A percentile compares a stretch with the other conserved stretches of the same genome.
These are phyloP conservation scores for Pinna nobilis DNA, from an alignment of 1,140 invertebrate species.

Conservation along the genomic window DNA sequence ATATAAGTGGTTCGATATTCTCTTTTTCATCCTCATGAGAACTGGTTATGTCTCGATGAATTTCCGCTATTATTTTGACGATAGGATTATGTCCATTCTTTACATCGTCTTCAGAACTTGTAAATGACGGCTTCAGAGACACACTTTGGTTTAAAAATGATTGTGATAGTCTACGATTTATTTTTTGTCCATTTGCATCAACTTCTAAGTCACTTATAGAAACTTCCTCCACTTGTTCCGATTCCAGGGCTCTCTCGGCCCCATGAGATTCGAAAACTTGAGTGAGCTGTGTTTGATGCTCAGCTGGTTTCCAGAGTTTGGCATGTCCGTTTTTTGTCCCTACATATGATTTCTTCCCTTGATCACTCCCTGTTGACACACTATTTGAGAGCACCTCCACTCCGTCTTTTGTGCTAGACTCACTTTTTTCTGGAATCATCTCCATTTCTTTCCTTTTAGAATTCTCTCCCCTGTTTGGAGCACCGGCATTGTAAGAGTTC, in stretches of 20 bases:
- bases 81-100: neutral
- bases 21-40: no score
- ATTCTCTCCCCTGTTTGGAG: neutral
- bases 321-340: neutral
- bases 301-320: constrained; percentile 17
- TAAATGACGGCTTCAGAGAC: neutral
- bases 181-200: neutral
- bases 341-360: neutral
- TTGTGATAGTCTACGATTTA: neutral
- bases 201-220: constrained; percentile 12
- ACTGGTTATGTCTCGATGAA: neutral
- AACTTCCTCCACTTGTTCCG: neutral
- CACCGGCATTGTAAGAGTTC: neutral
- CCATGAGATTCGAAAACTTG: constrained; percentile 1
- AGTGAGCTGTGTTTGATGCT: constrained; percentile 4
- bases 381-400: constrained; percentile 6
- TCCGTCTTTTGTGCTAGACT: neutral
- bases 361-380: neutral
- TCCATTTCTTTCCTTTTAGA: constrained; percentile 25
- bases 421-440: constrained; percentile 31
- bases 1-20: no score
- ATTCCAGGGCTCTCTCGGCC: neutral
- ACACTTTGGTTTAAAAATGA: neutral
- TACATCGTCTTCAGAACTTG: neutral
- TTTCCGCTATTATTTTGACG: neutral